Evolutionary conservation across 2,797 vertebrate species (phyloP).

Genomic region (Peromyscus aztecus): DNA sequence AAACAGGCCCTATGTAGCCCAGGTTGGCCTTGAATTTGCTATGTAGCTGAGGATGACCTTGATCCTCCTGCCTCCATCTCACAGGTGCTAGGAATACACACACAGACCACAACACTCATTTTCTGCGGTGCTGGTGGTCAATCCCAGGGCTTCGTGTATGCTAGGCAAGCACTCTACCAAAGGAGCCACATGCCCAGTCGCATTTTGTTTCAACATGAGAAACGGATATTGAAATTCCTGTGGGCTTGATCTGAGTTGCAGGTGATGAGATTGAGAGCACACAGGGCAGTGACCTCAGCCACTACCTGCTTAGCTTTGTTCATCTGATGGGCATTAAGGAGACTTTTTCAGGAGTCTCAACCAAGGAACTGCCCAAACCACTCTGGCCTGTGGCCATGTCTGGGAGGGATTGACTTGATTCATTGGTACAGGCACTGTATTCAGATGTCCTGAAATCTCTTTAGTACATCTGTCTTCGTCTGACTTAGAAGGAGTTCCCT

Average conservation of each 20-base stretch:
- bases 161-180: neutral
- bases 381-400: neutral
- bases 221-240: neutral
- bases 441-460: constrained; percentile 38
- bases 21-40: neutral
- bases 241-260: neutral
- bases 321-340: neutral
- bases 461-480: neutral
- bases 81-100: neutral
- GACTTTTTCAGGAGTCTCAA: neutral
- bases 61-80: neutral
- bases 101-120: neutral
- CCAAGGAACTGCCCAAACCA: neutral
- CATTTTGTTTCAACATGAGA: neutral
- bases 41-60: neutral
- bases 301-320: neutral
- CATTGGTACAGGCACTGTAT: neutral
- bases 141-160: neutral
- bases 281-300: neutral
- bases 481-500: constrained; percentile 2
- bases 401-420: neutral
- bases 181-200: neutral
- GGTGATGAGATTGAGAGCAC: neutral
- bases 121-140: neutral
- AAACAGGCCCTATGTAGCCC: neutral